These are phyloP conservation scores for Cariama cristata DNA, from an alignment of 2,113 vertebrate genomes.

Conservation along the genomic window DNA sequence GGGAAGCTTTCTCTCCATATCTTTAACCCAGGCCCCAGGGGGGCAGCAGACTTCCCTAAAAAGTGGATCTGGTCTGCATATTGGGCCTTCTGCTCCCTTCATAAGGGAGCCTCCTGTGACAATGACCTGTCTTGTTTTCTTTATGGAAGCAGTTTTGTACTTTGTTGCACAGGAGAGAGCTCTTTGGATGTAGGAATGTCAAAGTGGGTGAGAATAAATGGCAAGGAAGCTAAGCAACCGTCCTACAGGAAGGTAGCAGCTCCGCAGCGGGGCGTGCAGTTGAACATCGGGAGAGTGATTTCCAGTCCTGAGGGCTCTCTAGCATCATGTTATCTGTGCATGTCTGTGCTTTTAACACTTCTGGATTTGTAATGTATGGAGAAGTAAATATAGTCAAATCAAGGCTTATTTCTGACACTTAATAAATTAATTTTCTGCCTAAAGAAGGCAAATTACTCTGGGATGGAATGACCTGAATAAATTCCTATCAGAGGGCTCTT, in stretches of 20 bases:
- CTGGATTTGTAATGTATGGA: background rate
- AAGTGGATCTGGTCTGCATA: too few species aligned
- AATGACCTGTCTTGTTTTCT: too few species aligned
- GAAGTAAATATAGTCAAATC: background rate
- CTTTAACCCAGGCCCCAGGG: too few species aligned
- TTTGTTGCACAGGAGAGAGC: background rate
- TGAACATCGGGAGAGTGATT: background rate
- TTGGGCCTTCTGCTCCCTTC: too few species aligned
- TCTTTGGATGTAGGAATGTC: background rate
- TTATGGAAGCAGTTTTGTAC: too few species aligned
- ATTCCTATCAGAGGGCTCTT: background rate
- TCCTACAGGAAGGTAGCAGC: background rate
- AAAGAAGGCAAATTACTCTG: background rate
- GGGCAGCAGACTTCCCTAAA: too few species aligned
- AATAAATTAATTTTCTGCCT: background rate
- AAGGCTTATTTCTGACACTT: background rate
- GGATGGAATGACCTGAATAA: background rate
- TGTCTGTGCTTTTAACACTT: background rate
- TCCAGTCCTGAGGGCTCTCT: background rate
- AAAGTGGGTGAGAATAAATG: background rate
- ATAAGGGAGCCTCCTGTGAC: too few species aligned
- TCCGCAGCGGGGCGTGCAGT: rapidly evolving
- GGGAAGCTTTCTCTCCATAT: too few species aligned
- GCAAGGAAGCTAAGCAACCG: background rate
- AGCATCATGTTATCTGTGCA: background rate